These are phyloP conservation scores for Garra rufa DNA, from an alignment of 2,113 vertebrate species.

Conservation along the genomic window DNA sequence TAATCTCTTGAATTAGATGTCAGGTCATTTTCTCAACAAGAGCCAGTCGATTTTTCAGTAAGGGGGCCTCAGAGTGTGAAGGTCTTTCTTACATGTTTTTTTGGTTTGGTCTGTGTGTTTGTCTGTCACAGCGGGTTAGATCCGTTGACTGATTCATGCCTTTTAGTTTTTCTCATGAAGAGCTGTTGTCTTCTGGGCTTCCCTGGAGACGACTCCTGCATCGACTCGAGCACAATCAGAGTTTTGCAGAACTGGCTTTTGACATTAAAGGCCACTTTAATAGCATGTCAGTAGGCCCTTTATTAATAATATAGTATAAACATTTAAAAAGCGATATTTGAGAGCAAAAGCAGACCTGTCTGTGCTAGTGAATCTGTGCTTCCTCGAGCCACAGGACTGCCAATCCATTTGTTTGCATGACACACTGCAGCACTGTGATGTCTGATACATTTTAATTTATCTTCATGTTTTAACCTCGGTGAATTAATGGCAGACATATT, in stretches of 20 bases:
- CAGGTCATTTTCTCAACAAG: slow-evolving; percentile 46
- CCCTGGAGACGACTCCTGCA: slow-evolving; percentile 23
- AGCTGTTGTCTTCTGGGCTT: slow-evolving; percentile 11
- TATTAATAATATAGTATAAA: background rate
- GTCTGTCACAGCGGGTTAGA: background rate
- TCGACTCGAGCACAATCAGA: background rate
- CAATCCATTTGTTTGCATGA: background rate
- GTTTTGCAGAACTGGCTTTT: background rate
- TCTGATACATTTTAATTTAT: background rate
- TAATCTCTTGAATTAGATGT: slow-evolving; percentile 48
- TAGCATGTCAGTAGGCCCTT: background rate
- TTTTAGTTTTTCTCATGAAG: slow-evolving; percentile 35
- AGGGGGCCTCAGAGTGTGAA: slow-evolving; percentile 1
- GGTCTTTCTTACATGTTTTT: slow-evolving; percentile 16
- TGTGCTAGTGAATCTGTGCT: background rate
- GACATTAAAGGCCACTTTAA: background rate
- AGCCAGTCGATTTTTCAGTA: slow-evolving; percentile 35
- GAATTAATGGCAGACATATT: background rate
- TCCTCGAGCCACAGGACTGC: background rate
- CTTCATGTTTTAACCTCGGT: slow-evolving; percentile 11
- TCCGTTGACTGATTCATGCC: slow-evolving; percentile 9
- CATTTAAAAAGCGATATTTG: background rate
- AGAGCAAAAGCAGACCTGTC: background rate
- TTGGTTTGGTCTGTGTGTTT: background rate
- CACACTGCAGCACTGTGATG: background rate